phyloP scores from a whole-genome alignment of 1,140 invertebrate species.

The Meteorus sp. region DNA sequence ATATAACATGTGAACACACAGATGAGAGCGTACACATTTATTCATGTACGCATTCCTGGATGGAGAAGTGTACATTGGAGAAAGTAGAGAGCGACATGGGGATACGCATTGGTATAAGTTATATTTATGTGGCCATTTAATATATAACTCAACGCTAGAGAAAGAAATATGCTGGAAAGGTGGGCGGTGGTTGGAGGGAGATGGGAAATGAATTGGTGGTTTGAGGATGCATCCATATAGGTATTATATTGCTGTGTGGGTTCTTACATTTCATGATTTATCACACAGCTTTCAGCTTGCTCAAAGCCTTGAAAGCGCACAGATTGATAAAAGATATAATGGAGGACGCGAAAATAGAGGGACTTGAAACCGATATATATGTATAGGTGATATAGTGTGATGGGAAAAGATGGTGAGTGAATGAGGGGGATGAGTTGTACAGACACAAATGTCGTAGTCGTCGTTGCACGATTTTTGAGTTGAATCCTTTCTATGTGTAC shows the following conservation, averaged over 20 bases:
- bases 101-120: conserved; percentile 24
- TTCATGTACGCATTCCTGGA: conserved; percentile 20
- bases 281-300: conserved; percentile 58
- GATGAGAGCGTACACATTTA: conserved; percentile 18
- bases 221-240: not conserved
- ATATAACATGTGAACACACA: conserved; percentile 14
- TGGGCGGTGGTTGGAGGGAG: not conserved
- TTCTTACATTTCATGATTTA: conserved; percentile 62
- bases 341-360: conserved; percentile 55
- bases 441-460: no score
- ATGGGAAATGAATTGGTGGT: conserved; percentile 3
- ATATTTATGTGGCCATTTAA: conserved; percentile 20
- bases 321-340: conserved; percentile 62
- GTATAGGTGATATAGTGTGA: conserved; percentile 30
- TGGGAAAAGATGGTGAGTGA: conserved; percentile 11
- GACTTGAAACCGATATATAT: conserved; percentile 55
- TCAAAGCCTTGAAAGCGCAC: conserved; percentile 50
- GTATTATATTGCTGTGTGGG: conserved; percentile 37
- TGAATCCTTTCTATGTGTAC: no score
- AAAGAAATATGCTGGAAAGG: not conserved
- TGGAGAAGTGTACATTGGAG: no score
- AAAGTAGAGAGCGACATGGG: conserved; percentile 15
- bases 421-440: no score
- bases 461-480: no score
- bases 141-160: not conserved